Base-by-base conservation (phyloP, 2,113 vertebrate genomes). In the Dromas ardeola region DNA sequence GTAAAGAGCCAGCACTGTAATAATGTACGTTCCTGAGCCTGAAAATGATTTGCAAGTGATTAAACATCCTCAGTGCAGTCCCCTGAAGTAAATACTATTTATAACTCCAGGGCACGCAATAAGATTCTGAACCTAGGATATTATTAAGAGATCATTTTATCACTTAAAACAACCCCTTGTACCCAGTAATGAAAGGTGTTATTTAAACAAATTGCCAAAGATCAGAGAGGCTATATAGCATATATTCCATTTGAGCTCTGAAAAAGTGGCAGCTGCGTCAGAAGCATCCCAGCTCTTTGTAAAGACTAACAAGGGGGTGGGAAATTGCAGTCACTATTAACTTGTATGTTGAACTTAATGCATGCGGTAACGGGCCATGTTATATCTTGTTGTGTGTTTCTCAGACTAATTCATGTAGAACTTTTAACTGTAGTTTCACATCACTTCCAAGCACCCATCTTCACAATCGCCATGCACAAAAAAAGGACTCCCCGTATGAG, bases 391-490 rank as follows among this genome's bases (percentile, higher is more conserved):
- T 29, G 12, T 27, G 16, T 19, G 20, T 79, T 86, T 71, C 38
- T 73, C 30, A 27, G 15, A 40, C 25, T 79, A 18, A 66, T 77
- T 66, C 1, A 4, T 14, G 5, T 15, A 40, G 53, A 70, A n/a
- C 6, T 13, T 61, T 52, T 88, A 70, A 49, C 34, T 81, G 13
- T 50, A 15, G 10, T 82, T 61, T 86, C 30, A 55, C 5, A 22
- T 65, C 29, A n/a, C 42, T 55, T 52, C 70, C n/a, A 42, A 74
- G 50, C 16, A 34, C 30, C 17, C 40, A 55, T 47, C 56, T 49
- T 88, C 23, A 20, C 36, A 43, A 9, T 27, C 0, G 0, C 52
- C 23, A 6, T 10, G 11, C 45, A 27, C 53, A 32, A 27, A 38
- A 65, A 42, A 20, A 40, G 13, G n/a, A 45, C 36, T 49, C 30